A percentile compares a stretch with the other conserved stretches of the same genome.
These are phyloP conservation scores for Varroa destructor DNA, from an alignment of 1,140 invertebrate genomes.

Conservation along the genomic window DNA sequence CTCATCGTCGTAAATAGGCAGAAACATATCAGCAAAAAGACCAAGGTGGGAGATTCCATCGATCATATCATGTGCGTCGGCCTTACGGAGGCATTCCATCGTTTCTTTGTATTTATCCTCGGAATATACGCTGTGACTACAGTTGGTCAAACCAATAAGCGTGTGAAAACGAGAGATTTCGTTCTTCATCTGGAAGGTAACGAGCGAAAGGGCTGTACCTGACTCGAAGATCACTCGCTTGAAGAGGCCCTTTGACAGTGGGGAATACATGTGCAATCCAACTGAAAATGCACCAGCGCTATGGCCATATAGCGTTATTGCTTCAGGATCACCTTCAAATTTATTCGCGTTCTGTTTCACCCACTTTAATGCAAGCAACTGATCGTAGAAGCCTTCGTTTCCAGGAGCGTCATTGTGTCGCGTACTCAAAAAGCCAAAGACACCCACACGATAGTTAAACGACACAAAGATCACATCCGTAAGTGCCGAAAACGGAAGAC, in stretches of 20 bases:
- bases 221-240: constrained; percentile 20
- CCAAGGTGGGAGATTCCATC: constrained; percentile 17
- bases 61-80: neutral
- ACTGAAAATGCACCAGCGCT: constrained; percentile 35
- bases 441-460: constrained; percentile 33
- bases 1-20: constrained; percentile 19
- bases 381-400: constrained; percentile 34
- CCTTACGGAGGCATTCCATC: constrained; percentile 15
- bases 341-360: neutral
- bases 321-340: constrained; percentile 37
- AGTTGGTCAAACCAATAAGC: constrained; percentile 17
- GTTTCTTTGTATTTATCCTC: constrained; percentile 15
- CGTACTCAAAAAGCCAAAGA: constrained; percentile 33
- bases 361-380: constrained; percentile 34
- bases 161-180: constrained; percentile 27
- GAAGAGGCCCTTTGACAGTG: constrained; percentile 22
- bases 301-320: constrained; percentile 38
- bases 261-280: constrained; percentile 20
- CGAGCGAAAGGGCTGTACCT: constrained; percentile 13
- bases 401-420: constrained; percentile 29
- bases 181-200: constrained; percentile 26
- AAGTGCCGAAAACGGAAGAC: constrained; percentile 15
- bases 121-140: neutral
- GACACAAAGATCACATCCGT: constrained; percentile 32
- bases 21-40: constrained; percentile 20